Evolutionary conservation across 23 tunicate genomes (phyloP).

Genomic region (Ciona savignyi): DNA sequence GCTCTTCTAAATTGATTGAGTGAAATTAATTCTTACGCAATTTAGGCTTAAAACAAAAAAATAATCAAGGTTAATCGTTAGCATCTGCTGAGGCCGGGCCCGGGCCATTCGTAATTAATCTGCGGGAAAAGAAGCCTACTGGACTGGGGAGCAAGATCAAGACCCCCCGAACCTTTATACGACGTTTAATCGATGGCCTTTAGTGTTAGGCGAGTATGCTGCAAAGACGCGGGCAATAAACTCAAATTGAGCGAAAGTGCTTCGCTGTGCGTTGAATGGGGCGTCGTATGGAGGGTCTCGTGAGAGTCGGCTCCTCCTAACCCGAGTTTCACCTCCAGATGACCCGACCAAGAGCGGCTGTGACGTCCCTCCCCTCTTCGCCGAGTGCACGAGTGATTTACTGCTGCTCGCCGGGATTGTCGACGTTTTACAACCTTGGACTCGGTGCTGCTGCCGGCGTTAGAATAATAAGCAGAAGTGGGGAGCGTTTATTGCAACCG

Average conservation of each 20-base stretch:
- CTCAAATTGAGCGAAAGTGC: neutral
- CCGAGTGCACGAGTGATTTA: neutral
- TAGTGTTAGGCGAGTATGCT: neutral
- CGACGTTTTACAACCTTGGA: neutral
- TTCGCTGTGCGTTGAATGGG: neutral
- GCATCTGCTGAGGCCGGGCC: neutral
- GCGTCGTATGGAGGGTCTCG: neutral
- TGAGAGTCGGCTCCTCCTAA: neutral
- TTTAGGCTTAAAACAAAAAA: neutral
- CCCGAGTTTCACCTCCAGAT: neutral
- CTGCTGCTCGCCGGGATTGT: neutral
- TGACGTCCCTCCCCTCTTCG: neutral
- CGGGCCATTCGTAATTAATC: neutral
- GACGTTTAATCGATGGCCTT: conserved; percentile 1
- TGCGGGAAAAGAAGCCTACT: neutral
- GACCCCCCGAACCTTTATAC: neutral
- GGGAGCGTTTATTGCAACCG: neutral
- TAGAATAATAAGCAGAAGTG: neutral
- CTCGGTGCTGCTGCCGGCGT: neutral
- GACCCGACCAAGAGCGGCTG: neutral
- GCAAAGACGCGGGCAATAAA: neutral
- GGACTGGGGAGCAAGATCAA: conserved; percentile 1
- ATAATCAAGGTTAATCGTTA: neutral
- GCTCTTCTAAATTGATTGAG: neutral
- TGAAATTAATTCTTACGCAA: neutral